phyloP scores from a whole-genome alignment of 2,888 invertebrate species.

The Belgica antarctica region DNA sequence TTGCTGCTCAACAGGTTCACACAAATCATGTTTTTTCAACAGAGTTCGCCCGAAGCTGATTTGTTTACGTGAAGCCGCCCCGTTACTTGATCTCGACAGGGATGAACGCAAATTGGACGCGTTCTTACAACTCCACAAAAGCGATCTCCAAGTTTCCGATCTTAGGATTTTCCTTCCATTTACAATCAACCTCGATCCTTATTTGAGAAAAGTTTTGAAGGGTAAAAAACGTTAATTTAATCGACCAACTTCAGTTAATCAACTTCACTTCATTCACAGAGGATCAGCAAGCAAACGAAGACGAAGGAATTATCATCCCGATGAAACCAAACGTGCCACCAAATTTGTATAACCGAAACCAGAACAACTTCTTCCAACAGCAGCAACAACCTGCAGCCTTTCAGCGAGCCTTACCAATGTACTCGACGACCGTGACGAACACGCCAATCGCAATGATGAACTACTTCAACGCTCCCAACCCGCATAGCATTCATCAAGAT shows the following conservation, averaged over 20 bases:
- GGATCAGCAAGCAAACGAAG: constrained; percentile 69
- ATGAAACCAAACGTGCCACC: constrained; percentile 49
- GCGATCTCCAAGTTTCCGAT: constrained; percentile 79
- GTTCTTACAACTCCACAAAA: constrained; percentile 83
- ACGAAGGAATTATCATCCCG: constrained; percentile 55
- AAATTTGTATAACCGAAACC: constrained; percentile 48
- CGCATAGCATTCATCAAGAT: background rate
- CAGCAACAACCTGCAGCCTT: constrained; percentile 44
- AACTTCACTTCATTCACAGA: constrained; percentile 55
- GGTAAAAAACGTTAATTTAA: constrained; percentile 62
- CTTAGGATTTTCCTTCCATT: constrained; percentile 95
- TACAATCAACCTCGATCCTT: constrained; percentile 97
- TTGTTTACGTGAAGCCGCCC: constrained; percentile 80
- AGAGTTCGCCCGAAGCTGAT: constrained; percentile 81
- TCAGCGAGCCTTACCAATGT: constrained; percentile 49
- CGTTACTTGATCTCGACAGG: constrained; percentile 85
- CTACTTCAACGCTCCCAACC: constrained; percentile 9
- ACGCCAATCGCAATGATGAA: constrained; percentile 38
- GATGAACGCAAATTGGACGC: constrained; percentile 94
- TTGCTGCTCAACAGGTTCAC: no score
- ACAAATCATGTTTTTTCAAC: no score
- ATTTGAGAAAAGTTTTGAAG: constrained; percentile 93
- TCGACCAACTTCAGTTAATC: no score
- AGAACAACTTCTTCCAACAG: background rate
- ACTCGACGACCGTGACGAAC: constrained; percentile 46